phyloP scores from a whole-genome alignment of 2,113 vertebrate species.

The Chloebia gouldiae region DNA sequence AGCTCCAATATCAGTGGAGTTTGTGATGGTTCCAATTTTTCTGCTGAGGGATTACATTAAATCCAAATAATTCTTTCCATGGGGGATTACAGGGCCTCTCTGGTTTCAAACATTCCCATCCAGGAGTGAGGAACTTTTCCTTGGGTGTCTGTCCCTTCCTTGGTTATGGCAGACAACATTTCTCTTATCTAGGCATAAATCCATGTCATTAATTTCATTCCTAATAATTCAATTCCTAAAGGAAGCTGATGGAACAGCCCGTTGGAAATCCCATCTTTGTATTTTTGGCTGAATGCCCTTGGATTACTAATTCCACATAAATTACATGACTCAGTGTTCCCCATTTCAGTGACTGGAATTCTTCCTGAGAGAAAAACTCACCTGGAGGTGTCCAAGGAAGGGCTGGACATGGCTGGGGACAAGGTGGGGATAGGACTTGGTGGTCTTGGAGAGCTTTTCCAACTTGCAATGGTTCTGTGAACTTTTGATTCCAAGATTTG shows the following conservation, averaged over 20 bases:
- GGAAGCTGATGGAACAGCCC: background rate
- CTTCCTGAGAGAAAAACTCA: background rate
- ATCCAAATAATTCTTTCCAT: conserved; percentile 20
- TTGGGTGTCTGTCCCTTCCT: background rate
- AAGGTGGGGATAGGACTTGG: no score
- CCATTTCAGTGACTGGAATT: background rate
- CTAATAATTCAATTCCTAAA: background rate
- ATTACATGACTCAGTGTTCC: background rate
- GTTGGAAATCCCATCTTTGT: background rate
- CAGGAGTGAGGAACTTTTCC: background rate
- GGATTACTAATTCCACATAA: background rate
- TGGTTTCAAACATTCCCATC: background rate
- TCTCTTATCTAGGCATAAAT: background rate
- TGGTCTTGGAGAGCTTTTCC: no score
- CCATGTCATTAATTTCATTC: background rate
- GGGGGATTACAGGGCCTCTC: conserved; percentile 8
- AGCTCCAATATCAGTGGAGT: conserved; percentile 42
- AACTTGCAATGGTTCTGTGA: no score
- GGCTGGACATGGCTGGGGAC: no score
- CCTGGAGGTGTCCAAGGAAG: no score
- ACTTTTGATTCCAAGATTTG: no score
- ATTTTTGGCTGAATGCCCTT: background rate
- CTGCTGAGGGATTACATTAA: conserved; percentile 45
- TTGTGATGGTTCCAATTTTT: conserved; percentile 35
- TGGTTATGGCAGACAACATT: background rate